Percentiles rank a stretch among this genome's conserved stretches.
Evolutionary conservation across 2,113 vertebrate genomes (phyloP).

Genomic region (Penelope pileata): DNA sequence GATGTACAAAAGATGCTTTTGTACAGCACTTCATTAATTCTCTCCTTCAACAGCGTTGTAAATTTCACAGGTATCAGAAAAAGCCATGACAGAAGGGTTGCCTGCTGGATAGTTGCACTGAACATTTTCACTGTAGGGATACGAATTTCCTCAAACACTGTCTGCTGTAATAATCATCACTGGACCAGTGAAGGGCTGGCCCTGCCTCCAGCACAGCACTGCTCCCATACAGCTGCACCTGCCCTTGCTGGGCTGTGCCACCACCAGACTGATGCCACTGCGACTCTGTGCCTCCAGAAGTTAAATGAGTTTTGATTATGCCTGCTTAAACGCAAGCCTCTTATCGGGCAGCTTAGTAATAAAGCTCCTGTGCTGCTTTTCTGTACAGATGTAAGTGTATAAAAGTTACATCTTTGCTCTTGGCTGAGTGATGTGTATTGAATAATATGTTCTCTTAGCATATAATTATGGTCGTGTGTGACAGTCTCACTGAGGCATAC

Average conservation of each 20-base stretch:
- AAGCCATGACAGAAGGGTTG: neutral
- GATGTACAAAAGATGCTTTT: too few relatives aligned
- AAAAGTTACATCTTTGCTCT: neutral
- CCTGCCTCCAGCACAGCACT: neutral
- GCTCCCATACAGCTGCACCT: too few relatives aligned
- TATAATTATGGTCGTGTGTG: neutral
- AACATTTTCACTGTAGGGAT: neutral
- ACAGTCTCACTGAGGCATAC: neutral
- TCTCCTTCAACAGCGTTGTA: neutral
- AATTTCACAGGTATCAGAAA: neutral
- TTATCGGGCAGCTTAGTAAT: neutral
- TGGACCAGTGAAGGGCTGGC: neutral
- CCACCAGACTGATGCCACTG: too few relatives aligned
- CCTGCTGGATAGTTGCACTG: neutral
- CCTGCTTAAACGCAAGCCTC: neutral
- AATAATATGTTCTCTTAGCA: neutral
- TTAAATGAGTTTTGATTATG: neutral
- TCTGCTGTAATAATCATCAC: neutral
- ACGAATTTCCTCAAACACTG: neutral
- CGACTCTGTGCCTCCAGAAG: neutral
- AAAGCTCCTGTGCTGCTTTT: neutral
- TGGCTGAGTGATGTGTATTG: neutral
- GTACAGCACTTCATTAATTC: neutral
- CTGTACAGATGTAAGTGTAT: neutral
- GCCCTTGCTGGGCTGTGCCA: too few relatives aligned